These are phyloP conservation scores for Marronus borbonicus DNA, from an alignment of 2,888 invertebrate genomes.

Conservation along the genomic window DNA sequence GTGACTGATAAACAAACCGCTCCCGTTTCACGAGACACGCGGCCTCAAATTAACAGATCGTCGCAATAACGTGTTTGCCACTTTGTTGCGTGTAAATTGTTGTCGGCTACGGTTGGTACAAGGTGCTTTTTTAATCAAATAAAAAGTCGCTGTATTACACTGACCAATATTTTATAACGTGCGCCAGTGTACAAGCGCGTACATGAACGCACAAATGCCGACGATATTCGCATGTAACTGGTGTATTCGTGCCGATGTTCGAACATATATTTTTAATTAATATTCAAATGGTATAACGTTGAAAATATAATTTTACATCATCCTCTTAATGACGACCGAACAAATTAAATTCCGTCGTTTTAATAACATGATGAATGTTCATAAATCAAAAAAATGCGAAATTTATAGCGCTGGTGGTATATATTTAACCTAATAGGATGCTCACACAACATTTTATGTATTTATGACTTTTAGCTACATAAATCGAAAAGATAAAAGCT, in stretches of 20 bases:
- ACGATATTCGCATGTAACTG: slow-evolving; percentile 20
- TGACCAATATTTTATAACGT: slow-evolving; percentile 38
- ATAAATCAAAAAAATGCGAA: slow-evolving; percentile 30
- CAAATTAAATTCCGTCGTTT: slow-evolving; percentile 47
- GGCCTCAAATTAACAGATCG: slow-evolving; percentile 51
- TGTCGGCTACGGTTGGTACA: slow-evolving; percentile 24
- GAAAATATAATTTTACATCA: slow-evolving; percentile 39
- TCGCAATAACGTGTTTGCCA: slow-evolving; percentile 51
- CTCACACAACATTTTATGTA: too few relatives aligned
- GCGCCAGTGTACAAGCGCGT: neutral
- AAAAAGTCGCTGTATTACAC: slow-evolving; percentile 48
- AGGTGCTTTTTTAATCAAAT: slow-evolving; percentile 51
- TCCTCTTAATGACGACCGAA: slow-evolving; percentile 28
- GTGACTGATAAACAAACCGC: slow-evolving; percentile 54
- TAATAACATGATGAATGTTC: slow-evolving; percentile 19
- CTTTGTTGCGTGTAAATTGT: slow-evolving; percentile 51
- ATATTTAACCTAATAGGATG: neutral
- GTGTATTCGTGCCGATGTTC: slow-evolving; percentile 23
- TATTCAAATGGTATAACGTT: slow-evolving; percentile 47
- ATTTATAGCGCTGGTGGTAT: neutral
- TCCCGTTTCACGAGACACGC: slow-evolving; percentile 51
- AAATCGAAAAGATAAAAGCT: too few relatives aligned
- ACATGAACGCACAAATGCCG: slow-evolving; percentile 1
- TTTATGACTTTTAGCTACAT: too few relatives aligned
- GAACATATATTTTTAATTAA: slow-evolving; percentile 50